phyloP scores from a whole-genome alignment of 2,888 invertebrate species.

The Ptychoptera contaminata region DNA sequence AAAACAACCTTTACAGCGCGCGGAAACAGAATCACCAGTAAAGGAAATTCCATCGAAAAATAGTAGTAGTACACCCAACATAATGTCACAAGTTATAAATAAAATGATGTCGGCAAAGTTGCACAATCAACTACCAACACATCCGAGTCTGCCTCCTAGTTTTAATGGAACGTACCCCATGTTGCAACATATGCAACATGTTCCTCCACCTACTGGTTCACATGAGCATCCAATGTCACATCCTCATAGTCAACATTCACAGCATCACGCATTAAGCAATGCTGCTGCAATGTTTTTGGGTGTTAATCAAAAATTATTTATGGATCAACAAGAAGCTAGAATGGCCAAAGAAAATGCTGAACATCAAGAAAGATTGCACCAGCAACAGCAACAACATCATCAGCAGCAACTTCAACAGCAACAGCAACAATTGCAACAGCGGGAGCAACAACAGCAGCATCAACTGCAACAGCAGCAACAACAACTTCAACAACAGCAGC shows the following conservation, averaged over 20 bases:
- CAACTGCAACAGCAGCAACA: slow-evolving; percentile 37
- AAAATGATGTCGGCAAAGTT: slow-evolving; percentile 49
- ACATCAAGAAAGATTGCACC: slow-evolving; percentile 38
- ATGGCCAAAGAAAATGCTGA: slow-evolving; percentile 49
- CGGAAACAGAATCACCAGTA: slow-evolving; percentile 25
- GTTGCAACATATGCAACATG: slow-evolving; percentile 38
- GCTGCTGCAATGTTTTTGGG: slow-evolving; percentile 61
- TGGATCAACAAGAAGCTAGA: slow-evolving; percentile 66
- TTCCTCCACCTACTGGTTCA: slow-evolving; percentile 14
- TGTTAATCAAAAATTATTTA: slow-evolving; percentile 58
- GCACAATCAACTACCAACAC: slow-evolving; percentile 35
- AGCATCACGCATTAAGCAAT: slow-evolving; percentile 44
- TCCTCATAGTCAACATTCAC: slow-evolving; percentile 34
- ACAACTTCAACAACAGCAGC: slow-evolving; percentile 37
- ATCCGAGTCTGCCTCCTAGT: slow-evolving; percentile 40
- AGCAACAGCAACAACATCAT: slow-evolving; percentile 31
- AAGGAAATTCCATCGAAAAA: slow-evolving; percentile 18
- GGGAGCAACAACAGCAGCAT: slow-evolving; percentile 30
- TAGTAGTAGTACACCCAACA: slow-evolving; percentile 33
- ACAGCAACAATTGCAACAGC: slow-evolving; percentile 37
- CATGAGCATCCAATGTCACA: slow-evolving; percentile 20
- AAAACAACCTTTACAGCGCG: slow-evolving; percentile 18
- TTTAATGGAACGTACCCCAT: slow-evolving; percentile 42
- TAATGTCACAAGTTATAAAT: slow-evolving; percentile 47
- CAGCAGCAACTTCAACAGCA: slow-evolving; percentile 37